phyloP scores from a whole-genome alignment of 2,888 invertebrate species.

The Cynaeus angustus region DNA sequence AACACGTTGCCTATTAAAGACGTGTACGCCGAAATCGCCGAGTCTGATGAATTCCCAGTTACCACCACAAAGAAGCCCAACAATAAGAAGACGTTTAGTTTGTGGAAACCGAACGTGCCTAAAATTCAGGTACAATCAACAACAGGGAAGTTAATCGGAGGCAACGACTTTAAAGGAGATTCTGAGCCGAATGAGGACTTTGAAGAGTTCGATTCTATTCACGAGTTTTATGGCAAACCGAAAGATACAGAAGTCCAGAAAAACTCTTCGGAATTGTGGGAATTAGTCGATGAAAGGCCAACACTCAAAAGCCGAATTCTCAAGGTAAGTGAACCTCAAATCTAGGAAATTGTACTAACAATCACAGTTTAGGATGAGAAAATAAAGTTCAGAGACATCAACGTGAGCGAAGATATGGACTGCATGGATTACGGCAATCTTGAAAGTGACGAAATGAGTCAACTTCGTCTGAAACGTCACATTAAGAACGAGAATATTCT shows the following conservation, averaged over 20 bases:
- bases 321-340: background rate
- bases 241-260: background rate
- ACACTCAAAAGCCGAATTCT: slow-evolving; percentile 6
- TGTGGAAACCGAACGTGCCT: slow-evolving; percentile 2
- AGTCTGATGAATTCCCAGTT: slow-evolving; percentile 34
- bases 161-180: slow-evolving; percentile 4
- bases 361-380: background rate
- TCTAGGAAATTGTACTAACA: too few species aligned
- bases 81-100: slow-evolving; percentile 9
- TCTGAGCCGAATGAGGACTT: slow-evolving; percentile 40
- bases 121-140: slow-evolving; percentile 15
- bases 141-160: background rate
- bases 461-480: slow-evolving; percentile 30
- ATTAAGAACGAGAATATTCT: slow-evolving; percentile 21
- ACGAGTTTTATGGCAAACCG: slow-evolving; percentile 54
- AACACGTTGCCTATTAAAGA: slow-evolving; percentile 44
- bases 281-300: slow-evolving; percentile 16
- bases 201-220: slow-evolving; percentile 55
- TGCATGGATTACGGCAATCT: slow-evolving; percentile 38
- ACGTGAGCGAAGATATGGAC: background rate
- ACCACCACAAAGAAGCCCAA: slow-evolving; percentile 12
- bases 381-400: background rate
- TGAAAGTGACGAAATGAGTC: slow-evolving; percentile 31
- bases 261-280: slow-evolving; percentile 36
- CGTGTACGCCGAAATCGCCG: slow-evolving; percentile 55